phyloP scores from a whole-genome alignment of 2,797 vertebrate genomes.

The Danio choprae region DNA sequence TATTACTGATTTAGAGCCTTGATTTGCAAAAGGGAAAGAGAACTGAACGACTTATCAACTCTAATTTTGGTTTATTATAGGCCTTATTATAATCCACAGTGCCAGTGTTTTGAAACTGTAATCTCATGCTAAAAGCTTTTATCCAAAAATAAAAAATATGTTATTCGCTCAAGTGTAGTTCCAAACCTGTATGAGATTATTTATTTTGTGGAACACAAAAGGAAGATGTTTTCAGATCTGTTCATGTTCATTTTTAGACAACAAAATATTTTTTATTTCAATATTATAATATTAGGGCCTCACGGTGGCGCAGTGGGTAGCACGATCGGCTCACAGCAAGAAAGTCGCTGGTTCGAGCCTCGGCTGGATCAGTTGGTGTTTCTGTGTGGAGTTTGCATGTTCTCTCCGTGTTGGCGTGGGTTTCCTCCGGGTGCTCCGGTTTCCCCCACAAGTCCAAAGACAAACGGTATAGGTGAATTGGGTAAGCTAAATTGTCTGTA shows the following conservation, averaged over 20 bases:
- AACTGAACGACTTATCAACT: conserved; percentile 3
- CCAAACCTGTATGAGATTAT: neutral
- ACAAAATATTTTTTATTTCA: too few relatives aligned
- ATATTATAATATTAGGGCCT: too few relatives aligned
- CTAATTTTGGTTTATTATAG: conserved; percentile 8
- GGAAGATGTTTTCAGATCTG: neutral
- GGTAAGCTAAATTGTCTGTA: too few relatives aligned
- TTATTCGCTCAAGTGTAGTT: neutral
- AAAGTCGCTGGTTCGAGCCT: too few relatives aligned
- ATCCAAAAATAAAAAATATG: neutral
- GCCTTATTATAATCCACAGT: neutral
- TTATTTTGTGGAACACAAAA: neutral
- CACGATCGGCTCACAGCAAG: too few relatives aligned
- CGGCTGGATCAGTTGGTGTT: too few relatives aligned
- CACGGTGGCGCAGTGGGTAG: too few relatives aligned
- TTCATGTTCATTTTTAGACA: neutral
- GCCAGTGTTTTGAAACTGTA: conserved; percentile 26
- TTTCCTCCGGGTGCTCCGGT: too few relatives aligned
- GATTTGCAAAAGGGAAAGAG: conserved; percentile 37
- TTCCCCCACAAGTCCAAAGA: too few relatives aligned
- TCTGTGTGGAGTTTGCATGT: too few relatives aligned
- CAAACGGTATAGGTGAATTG: too few relatives aligned
- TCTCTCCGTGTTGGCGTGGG: too few relatives aligned
- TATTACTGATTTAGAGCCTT: conserved; percentile 42
- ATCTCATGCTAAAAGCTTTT: neutral